phyloP scores from a whole-genome alignment of 2,888 invertebrate genomes.

The Pristionchus mayeri region DNA sequence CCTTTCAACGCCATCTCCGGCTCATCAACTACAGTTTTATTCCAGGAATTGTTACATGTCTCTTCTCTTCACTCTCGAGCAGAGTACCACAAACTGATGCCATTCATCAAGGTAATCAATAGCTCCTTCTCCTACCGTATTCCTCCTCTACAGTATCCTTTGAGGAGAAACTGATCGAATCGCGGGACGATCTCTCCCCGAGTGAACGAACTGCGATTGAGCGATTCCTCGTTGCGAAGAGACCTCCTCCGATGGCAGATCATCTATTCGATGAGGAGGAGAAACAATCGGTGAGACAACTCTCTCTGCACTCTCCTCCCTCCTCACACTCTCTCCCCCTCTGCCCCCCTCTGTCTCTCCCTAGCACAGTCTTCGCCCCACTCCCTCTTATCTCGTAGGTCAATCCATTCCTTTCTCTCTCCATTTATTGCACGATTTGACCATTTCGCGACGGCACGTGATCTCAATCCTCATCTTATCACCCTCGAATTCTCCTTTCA shows the following conservation, averaged over 20 bases:
- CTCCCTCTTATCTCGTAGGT: not conserved
- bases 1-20: not conserved
- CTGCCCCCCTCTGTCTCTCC: not conserved
- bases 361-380: not conserved
- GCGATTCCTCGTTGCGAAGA: not conserved
- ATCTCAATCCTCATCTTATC: not conserved
- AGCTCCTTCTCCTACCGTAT: not conserved
- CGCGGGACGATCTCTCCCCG: not conserved
- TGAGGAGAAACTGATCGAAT: constrained; percentile 2
- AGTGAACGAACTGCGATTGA: not conserved
- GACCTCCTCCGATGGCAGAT: not conserved
- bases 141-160: not conserved
- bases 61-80: constrained; percentile 28
- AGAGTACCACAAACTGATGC: constrained; percentile 40
- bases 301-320: not conserved
- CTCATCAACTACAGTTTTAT: not conserved
- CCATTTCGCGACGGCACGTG: not conserved
- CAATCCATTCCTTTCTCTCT: not conserved
- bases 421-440: constrained; percentile 33
- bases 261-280: constrained; percentile 35
- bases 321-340: too few relatives aligned
- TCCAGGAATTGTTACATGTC: constrained; percentile 5
- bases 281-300: not conserved
- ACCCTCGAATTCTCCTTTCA: not conserved
- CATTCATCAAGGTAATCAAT: constrained; percentile 30